Evolutionary conservation across 92 coral and sea anemone genomes (phyloP), one percentile per base, ranked within the genome.

Genomic region (Zoanthus solanderi): DNA sequence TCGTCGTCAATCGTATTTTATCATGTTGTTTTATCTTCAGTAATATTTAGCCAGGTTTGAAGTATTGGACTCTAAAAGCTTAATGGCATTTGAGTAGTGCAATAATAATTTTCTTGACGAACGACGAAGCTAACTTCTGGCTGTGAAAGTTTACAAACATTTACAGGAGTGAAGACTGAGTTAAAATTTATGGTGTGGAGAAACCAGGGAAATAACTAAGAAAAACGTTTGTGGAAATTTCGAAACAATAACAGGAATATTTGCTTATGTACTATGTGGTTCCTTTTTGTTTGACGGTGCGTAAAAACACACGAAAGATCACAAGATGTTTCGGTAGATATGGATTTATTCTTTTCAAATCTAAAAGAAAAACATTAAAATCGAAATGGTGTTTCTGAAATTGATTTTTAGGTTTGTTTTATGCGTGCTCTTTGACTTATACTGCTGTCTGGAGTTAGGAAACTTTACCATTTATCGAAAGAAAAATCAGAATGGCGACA

Each of bases 381-480:
- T 11, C 23, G 71, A 60, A 61, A 79, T 79, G 84, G 23, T n/a
- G 0, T 28, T 42, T 28, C 9, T 79, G 6, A 47, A 44, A 0
- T 17, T 60, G 15, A 17, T 16, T 5, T 34, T 42, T 42, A 12
- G 16, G 7, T 47, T 53, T 65, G 17, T 79, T 14, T 79, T 45
- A 7, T 60, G 28, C 30, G 56, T 44, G 56, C 4, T 60, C 7
- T 17, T 79, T n/a, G 72, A 37, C 31, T 60, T 14, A 17, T 34
- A 56, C 46, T 7, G 28, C 8, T 37, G 37, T 61, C 7, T 79
- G 16, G 72, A 18, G 16, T 79, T 68, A 0, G 84, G 34, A 9
- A n/a, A 37, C n/a, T 79, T 79, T 42, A 61, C 10, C 2, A 47
- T 79, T 57, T 17, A 79, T 57, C 65, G 84, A 79, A n/a, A n/a